Evolutionary conservation across 2,888 invertebrate species (phyloP).

Genomic region (Altica lythri): DNA sequence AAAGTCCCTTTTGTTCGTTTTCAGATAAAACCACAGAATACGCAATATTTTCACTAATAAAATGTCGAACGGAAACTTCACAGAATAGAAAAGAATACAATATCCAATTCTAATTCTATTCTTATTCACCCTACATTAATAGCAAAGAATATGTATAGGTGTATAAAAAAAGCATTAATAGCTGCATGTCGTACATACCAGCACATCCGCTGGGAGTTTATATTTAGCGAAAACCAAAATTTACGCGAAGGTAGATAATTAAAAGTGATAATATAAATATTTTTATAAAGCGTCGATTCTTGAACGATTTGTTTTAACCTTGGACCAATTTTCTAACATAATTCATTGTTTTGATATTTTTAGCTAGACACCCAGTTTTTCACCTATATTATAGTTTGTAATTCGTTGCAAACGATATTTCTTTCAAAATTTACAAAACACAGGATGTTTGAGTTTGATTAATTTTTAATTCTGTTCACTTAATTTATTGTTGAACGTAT

Average conservation of each 20-base stretch:
- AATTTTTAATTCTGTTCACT: neutral
- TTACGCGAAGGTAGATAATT: slow-evolving; percentile 20
- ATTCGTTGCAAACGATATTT: neutral
- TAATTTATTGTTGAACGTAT: too few relatives aligned
- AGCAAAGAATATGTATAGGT: too few relatives aligned
- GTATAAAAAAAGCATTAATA: too few relatives aligned
- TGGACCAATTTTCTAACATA: slow-evolving; percentile 37
- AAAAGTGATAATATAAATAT: slow-evolving; percentile 28
- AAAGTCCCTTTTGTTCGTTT: too few relatives aligned
- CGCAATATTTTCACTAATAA: too few relatives aligned
- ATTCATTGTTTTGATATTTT: slow-evolving; percentile 38
- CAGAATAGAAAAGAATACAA: too few relatives aligned
- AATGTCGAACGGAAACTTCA: too few relatives aligned
- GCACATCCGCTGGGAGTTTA: slow-evolving; percentile 5
- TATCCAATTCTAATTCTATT: too few relatives aligned
- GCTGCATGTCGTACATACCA: too few relatives aligned
- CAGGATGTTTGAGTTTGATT: neutral
- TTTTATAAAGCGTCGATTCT: slow-evolving; percentile 25
- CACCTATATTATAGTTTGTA: slow-evolving; percentile 11
- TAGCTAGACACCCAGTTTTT: slow-evolving; percentile 13
- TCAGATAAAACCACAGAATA: too few relatives aligned
- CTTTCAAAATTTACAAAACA: slow-evolving; percentile 9
- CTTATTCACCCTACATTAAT: too few relatives aligned
- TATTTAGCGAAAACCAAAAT: slow-evolving; percentile 17
- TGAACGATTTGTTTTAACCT: slow-evolving; percentile 34